Conservation (phyloP, 2,888 invertebrate species). For the Amphipoea lucens region DNA sequence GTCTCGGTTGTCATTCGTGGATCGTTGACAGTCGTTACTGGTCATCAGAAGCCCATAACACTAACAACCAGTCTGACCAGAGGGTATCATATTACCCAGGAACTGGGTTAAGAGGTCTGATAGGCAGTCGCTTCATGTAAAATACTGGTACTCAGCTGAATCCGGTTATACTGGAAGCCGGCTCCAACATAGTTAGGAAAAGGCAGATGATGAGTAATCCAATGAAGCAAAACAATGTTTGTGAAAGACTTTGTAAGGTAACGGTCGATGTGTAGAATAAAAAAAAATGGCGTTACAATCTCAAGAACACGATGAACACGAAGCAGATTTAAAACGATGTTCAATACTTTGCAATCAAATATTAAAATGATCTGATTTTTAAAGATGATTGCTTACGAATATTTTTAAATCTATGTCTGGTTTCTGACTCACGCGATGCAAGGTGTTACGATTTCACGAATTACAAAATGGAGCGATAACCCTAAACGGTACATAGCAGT, state of each 20-base stretch:
- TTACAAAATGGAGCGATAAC: slow-evolving; percentile 70
- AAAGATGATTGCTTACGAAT: slow-evolving; percentile 5
- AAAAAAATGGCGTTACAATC: neutral
- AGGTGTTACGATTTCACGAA: slow-evolving; percentile 43
- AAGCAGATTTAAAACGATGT: neutral
- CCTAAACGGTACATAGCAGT: slow-evolving; percentile 82
- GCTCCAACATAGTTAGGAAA: no score
- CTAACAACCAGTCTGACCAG: neutral
- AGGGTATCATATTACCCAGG: neutral
- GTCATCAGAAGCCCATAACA: neutral
- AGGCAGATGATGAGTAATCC: no score
- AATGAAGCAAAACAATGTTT: neutral
- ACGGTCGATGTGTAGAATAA: neutral
- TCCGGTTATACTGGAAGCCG: neutral
- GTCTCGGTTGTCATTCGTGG: no score
- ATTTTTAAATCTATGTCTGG: slow-evolving; percentile 35
- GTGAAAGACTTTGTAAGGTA: neutral
- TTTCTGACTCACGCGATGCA: slow-evolving; percentile 29
- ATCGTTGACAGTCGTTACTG: neutral
- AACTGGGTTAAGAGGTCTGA: neutral
- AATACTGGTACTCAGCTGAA: neutral
- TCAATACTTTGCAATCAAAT: slow-evolving; percentile 33
- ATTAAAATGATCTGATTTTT: slow-evolving; percentile 32
- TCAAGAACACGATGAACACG: neutral
- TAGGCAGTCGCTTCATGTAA: neutral